Evolutionary conservation across 2,888 invertebrate genomes (phyloP).

Genomic region (Epicampocera succincta): DNA sequence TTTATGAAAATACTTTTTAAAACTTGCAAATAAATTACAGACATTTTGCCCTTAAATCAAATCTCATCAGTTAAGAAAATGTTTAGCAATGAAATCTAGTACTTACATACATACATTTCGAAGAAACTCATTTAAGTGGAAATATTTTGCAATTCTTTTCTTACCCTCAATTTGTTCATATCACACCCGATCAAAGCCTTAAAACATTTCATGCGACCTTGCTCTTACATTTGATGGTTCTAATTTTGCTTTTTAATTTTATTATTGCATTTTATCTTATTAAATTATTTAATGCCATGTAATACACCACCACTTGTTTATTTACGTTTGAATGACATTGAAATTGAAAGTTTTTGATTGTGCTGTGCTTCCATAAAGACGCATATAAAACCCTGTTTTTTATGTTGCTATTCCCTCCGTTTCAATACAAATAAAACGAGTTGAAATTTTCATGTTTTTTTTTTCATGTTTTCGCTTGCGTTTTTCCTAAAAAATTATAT

Average conservation of each 20-base stretch:
- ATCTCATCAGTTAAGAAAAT: too few species aligned
- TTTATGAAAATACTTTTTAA: too few species aligned
- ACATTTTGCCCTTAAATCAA: too few species aligned
- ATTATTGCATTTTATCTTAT: conserved; percentile 41
- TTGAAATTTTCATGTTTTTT: conserved; percentile 27
- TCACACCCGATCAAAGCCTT: background rate
- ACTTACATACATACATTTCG: too few species aligned
- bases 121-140: background rate
- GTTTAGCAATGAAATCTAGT: too few species aligned
- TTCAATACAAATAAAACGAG: conserved; percentile 33
- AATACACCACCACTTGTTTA: conserved; percentile 52
- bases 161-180: background rate
- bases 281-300: conserved; percentile 54
- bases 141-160: too few species aligned
- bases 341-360: conserved; percentile 76
- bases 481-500: conserved; percentile 37
- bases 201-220: conserved; percentile 40
- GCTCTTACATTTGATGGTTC: conserved; percentile 31
- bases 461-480: conserved; percentile 23
- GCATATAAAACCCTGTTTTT: conserved; percentile 49
- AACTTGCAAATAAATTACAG: too few species aligned
- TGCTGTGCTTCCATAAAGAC: conserved; percentile 30
- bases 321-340: conserved; percentile 76
- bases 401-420: conserved; percentile 33
- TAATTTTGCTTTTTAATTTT: background rate